Evolutionary conservation across 1,140 invertebrate species (phyloP), one percentile per base, ranked within the genome.

Genomic region (Bombus breviceps): DNA sequence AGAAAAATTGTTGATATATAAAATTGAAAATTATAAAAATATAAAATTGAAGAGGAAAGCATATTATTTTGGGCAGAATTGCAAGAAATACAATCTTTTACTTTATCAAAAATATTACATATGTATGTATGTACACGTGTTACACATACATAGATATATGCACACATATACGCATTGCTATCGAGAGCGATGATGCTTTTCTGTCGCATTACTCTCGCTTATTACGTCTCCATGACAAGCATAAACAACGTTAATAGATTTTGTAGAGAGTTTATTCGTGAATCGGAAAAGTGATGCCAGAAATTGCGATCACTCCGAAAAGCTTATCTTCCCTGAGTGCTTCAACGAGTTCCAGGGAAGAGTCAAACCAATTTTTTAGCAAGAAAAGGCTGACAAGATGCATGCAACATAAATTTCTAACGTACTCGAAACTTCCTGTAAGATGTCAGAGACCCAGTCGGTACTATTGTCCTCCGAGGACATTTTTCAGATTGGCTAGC

Each of bases 201-300:
- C 37, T 79, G 76, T 84, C 12, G 1, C 8, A 47, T 41, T 43
- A 28, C 25, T 53, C 41, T n/a, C 68, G 25, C 53, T 34, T 15
- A 59, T 73, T 34, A 13, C 43, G 89, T 90, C 53, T 75, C 89
- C 89, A 90, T 90, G 89, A 84, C 89, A 77, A 86, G 28, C 53
- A 2, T 28, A 71, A 69, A 77, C 62, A 90, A 84, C 83, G 66
- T 77, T 69, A 32, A 62, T 64, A 15, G 81, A 53, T 75, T 53
- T 57, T 32, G 28, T 59, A 59, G 78, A 79, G 53, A 73, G n/a
- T 80, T 64, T 90, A 80, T 68, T 72, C 32, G 75, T 32, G 69
- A 76, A 85, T 68, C 1, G 22, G 22, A 32, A 28, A 62, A 82
- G 34, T 86, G 62, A 93, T 93, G 93, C 81, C 90, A 86, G 89